Percentiles rank a stretch among this genome's conserved stretches.
phyloP scores from a whole-genome alignment of 2,888 invertebrate species.

The Machimus atricapillus region DNA sequence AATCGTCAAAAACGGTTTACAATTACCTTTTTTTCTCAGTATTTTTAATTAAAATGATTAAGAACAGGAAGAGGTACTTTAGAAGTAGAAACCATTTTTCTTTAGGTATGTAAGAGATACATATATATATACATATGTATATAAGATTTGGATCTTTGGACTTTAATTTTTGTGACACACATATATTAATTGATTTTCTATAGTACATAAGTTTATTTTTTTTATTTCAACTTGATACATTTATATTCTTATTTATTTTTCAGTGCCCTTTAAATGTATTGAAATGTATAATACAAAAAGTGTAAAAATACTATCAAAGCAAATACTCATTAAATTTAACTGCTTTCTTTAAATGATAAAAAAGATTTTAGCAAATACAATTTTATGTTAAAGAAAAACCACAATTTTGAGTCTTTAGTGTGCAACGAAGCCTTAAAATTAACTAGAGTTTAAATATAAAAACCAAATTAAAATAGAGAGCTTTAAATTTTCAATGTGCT shows the following conservation, averaged over 20 bases:
- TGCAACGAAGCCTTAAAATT: neutral
- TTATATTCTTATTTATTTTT: neutral
- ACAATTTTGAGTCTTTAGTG: neutral
- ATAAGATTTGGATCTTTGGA: neutral
- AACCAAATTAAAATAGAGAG: too few species aligned
- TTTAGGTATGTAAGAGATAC: neutral
- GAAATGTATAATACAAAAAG: neutral
- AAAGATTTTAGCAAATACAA: neutral
- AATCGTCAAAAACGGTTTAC: neutral
- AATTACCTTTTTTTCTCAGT: neutral
- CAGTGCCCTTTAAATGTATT: neutral
- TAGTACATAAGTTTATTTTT: neutral
- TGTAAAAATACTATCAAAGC: neutral
- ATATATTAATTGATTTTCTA: neutral
- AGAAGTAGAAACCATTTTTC: neutral
- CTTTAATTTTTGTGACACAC: neutral
- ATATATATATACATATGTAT: neutral
- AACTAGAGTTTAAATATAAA: neutral
- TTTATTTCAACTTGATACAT: neutral
- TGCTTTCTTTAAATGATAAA: neutral
- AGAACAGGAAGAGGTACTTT: neutral
- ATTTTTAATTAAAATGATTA: neutral
- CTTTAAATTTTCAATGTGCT: neutral
- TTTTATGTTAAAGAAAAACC: neutral
- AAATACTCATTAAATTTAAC: too few species aligned